Conservation (phyloP, 2,888 invertebrate species). For the Xiphydria camelus region DNA sequence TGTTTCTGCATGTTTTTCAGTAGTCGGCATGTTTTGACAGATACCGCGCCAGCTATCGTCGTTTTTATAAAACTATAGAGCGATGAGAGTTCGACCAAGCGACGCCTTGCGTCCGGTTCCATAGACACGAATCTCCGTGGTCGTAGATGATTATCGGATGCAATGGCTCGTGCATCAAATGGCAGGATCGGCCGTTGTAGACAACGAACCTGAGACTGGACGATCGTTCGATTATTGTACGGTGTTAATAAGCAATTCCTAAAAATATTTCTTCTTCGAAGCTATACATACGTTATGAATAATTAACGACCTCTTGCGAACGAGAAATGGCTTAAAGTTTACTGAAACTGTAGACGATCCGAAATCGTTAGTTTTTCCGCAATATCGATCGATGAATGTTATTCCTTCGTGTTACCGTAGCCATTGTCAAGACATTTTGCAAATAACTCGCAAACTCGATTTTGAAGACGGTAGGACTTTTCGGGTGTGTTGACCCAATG, state of each 20-base stretch:
- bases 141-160: too few species aligned
- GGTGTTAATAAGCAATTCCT: too few species aligned
- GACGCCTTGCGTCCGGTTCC: conserved; percentile 4
- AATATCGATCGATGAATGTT: too few species aligned
- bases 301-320: neutral
- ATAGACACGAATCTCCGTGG: conserved; percentile 11
- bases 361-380: too few species aligned
- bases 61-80: neutral
- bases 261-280: too few species aligned
- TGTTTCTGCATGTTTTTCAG: conserved; percentile 4
- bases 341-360: neutral
- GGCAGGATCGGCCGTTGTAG: neutral
- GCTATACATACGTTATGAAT: too few species aligned
- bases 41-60: conserved; percentile 8
- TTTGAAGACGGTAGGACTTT: neutral
- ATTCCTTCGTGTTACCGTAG: neutral
- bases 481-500: too few species aligned
- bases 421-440: neutral
- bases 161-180: neutral
- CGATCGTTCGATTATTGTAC: too few species aligned
- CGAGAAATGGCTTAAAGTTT: neutral
- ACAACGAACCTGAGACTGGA: too few species aligned
- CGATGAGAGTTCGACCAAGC: conserved; percentile 10
- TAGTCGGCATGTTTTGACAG: conserved; percentile 13
- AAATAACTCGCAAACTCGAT: neutral